Evolutionary conservation across 2,797 vertebrate genomes (phyloP).

Genomic region (Sebastes ruberrimus): DNA sequence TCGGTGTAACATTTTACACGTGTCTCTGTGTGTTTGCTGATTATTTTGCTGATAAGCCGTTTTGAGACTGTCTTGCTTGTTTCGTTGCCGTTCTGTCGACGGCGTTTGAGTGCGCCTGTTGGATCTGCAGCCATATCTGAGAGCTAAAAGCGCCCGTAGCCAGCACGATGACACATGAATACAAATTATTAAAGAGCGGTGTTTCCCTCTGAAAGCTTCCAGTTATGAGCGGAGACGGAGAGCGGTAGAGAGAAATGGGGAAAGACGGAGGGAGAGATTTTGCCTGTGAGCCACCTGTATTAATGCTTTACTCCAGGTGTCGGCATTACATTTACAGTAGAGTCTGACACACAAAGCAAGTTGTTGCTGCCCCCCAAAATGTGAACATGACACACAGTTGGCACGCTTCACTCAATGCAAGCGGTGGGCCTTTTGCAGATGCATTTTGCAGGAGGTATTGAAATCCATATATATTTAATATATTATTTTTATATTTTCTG

Average conservation of each 20-base stretch:
- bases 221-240: slow-evolving; percentile 43
- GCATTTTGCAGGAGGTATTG: slow-evolving; percentile 12
- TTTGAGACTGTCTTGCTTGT: slow-evolving; percentile 25
- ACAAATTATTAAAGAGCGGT: slow-evolving; percentile 75
- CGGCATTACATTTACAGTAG: slow-evolving; percentile 34
- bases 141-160: slow-evolving; percentile 62
- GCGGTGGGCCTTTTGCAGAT: slow-evolving; percentile 4
- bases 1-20: background rate
- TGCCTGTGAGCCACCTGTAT: slow-evolving; percentile 58
- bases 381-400: slow-evolving; percentile 3
- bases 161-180: slow-evolving; percentile 62
- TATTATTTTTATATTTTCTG: slow-evolving; percentile 31
- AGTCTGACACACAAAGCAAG: slow-evolving; percentile 13
- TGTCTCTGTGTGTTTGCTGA: slow-evolving; percentile 14
- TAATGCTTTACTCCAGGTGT: slow-evolving; percentile 62
- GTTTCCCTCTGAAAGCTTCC: slow-evolving; percentile 66
- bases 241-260: slow-evolving; percentile 19
- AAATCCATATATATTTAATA: slow-evolving; percentile 20
- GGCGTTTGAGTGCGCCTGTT: slow-evolving; percentile 39
- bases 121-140: slow-evolving; percentile 60
- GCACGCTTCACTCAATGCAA: background rate
- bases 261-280: slow-evolving; percentile 31
- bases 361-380: slow-evolving; percentile 27
- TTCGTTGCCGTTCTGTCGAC: slow-evolving; percentile 30
- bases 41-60: slow-evolving; percentile 41